phyloP scores from a whole-genome alignment of 2,888 invertebrate genomes.

The Rhopalosiphum nymphaeae region DNA sequence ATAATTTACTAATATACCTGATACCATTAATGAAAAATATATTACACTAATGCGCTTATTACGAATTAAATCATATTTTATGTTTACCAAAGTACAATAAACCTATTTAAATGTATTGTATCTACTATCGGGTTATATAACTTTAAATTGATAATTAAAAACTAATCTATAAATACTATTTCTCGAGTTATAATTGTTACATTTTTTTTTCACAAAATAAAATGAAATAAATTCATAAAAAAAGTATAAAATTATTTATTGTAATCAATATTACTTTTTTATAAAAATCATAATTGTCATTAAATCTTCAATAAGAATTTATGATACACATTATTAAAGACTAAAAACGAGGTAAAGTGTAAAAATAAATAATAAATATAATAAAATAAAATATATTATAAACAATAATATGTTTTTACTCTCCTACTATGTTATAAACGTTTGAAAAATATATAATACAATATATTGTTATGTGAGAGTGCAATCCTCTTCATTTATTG shows the following conservation, averaged over 20 bases:
- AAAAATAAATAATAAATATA: too few relatives aligned
- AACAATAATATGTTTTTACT: background rate
- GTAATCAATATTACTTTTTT: background rate
- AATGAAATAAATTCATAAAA: background rate
- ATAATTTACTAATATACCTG: background rate
- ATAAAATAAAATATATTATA: background rate
- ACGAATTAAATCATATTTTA: background rate
- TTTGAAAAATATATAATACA: background rate
- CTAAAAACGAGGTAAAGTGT: background rate
- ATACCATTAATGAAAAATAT: background rate
- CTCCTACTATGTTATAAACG: background rate
- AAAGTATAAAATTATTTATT: too few relatives aligned
- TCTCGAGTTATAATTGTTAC: background rate
- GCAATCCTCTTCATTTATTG: background rate
- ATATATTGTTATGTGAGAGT: background rate
- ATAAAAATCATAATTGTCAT: background rate
- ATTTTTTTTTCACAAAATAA: background rate
- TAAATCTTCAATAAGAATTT: background rate
- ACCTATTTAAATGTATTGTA: background rate
- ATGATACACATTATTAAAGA: background rate
- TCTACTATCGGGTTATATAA: background rate
- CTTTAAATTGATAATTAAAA: background rate
- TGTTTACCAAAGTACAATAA: conserved; percentile 26
- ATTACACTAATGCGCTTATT: conserved; percentile 15
- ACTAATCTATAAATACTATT: background rate